Base-by-base conservation (phyloP, 2,888 invertebrate species). In the Abrostola triplasia region DNA sequence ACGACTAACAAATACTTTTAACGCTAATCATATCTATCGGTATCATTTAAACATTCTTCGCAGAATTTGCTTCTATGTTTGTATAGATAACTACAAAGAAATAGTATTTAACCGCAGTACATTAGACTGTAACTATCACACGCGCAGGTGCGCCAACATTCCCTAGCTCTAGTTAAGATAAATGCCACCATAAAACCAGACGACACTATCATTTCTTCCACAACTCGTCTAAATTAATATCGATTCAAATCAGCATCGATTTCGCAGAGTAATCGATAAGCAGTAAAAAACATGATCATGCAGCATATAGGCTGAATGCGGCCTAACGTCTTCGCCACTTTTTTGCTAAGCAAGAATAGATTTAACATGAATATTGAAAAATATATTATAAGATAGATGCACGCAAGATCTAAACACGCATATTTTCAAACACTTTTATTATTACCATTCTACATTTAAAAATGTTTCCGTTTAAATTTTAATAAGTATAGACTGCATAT, bases 191-290 rank as follows among this genome's bases (percentile, higher is more conserved):
- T 78, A 70, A 78, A 36, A 41, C 52, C 36, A 49, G 65, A 48
- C 53, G 61, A 62, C 59, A 60, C 64, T 70, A 62, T 53, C 64
- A 70, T 62, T 52, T 57, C 59, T 59, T 66, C 55, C 53, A 53
- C 59, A 61, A 52, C 61, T 75, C 61, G 51, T 41, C 48, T 60
- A 50, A 71, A 71, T 76, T 35, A 58, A 77, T 76, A 76, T 77
- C 66, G 64, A 65, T 68, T 80, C 50, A 54, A 64, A 70, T 70
- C 60, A 63, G 70, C 56, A 68, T 80, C 66, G 64, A 77, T 77
- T 74, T 66, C 56, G 51, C 58, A 60, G 55, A 63, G 66, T 77
- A 74, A 80, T 72, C 77, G 67, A 72, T 71, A 8, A 72, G 52
- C 73, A 6, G 49, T 35, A 36, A 36, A 35, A 47, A 47, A 47